Base-by-base conservation (phyloP, 2,888 invertebrate genomes). In the Cerastoderma edule region DNA sequence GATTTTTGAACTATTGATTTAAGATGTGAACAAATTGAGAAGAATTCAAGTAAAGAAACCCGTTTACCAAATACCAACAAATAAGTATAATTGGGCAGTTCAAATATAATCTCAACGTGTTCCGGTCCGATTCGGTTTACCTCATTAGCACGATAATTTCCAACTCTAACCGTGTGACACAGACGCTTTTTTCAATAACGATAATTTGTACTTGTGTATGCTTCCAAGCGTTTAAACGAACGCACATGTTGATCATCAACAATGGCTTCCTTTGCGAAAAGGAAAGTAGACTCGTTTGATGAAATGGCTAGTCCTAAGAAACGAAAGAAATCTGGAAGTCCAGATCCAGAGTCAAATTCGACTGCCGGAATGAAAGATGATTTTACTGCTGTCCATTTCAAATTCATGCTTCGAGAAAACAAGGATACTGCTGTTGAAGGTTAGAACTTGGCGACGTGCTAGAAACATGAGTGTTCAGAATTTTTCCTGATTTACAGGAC, bases 311-410 rank as follows among this genome's bases (percentile, higher is more conserved):
- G 68, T 32, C 56, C 65, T 53, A 67, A 71, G 22, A 44, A 44
- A 30, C 27, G 63, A 1, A 44, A 50, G 19, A 10, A 24, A 13
- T 5, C 30, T 44, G 28, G 48, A 30, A 57, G 53, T 19, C 30
- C 50, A 5, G 53, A 54, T 19, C 8, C 57, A 19, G 67, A 79
- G 50, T 63, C 71, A 22, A 66, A 28, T 39, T 50, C 71, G 4
- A 32, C n/a, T 3, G 13, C 57, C 8, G 33, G 8, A 19, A 73
- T 70, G 8, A 76, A 81, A 27, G 72, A 77, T 22, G 28, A 53
- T 0, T 86, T 85, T 54, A 85, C 82, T 53, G 84, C 84, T 54
- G 65, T 85, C 4, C 82, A 85, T 27, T 88, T 89, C 70, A 88
- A 86, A 69, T 77, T 83, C 44, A 48, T 79, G 57, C 54, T 89